Conservation (phyloP, 2,888 invertebrate species). For the Hypercompe scribonia region DNA sequence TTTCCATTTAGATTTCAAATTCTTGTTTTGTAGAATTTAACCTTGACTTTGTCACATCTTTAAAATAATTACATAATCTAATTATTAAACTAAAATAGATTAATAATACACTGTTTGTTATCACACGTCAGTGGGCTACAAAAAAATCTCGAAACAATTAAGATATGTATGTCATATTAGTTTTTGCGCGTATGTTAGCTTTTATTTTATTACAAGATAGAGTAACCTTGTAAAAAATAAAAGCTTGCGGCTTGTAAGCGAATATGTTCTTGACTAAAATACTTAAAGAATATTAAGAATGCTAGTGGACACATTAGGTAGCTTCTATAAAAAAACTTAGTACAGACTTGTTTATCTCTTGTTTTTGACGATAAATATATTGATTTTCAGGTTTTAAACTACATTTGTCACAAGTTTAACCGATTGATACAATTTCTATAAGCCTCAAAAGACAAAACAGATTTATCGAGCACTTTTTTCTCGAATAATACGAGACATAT, state of each 20-base stretch:
- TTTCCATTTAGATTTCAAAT: not conserved
- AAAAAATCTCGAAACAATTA: not conserved
- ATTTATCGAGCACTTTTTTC: conserved; percentile 31
- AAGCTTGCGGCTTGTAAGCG: not conserved
- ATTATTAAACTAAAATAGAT: not conserved
- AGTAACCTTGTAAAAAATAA: not conserved
- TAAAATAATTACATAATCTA: not conserved
- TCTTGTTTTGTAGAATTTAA: not conserved
- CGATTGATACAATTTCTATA: conserved; percentile 6
- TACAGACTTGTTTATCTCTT: not conserved
- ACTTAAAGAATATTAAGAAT: not conserved
- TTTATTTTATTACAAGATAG: too few relatives aligned
- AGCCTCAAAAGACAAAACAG: conserved; percentile 49
- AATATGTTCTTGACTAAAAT: not conserved
- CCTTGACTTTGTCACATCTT: not conserved
- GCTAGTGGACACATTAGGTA: not conserved
- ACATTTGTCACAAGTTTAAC: not conserved
- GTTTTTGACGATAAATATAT: not conserved
- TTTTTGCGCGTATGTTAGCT: too few relatives aligned
- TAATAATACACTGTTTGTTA: not conserved
- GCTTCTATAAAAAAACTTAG: not conserved
- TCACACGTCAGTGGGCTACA: too few relatives aligned
- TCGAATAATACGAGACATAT: conserved; percentile 56
- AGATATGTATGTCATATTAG: too few relatives aligned
- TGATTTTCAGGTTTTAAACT: not conserved